Evolutionary conservation across 37 sponge, comb jelly and placozoan species (phyloP), one percentile per base, ranked within the genome.

Genomic region (Haliclona indistincta): DNA sequence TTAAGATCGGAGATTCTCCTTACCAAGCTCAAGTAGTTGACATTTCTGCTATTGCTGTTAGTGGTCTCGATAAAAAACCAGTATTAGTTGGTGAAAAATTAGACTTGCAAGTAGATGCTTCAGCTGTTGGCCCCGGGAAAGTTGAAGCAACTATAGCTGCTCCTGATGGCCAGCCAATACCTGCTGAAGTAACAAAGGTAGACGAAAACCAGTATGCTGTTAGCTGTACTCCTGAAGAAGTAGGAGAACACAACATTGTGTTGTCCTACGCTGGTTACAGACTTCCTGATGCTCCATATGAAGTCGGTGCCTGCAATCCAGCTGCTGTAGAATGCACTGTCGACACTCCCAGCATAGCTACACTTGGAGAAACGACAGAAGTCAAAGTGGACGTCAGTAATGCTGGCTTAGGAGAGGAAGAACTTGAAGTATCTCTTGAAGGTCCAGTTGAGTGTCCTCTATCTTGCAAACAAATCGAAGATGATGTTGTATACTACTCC

Each of bases 21-120:
- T n/a, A n/a, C n/a, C n/a, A n/a, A n/a, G n/a, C n/a, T n/a, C n/a
- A n/a, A n/a, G n/a, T n/a, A n/a, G n/a, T n/a, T n/a, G n/a, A n/a
- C n/a, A n/a, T n/a, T n/a, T n/a, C n/a, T n/a, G n/a, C n/a, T n/a
- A n/a, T n/a, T n/a, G n/a, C n/a, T n/a, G n/a, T n/a, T n/a, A n/a
- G n/a, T n/a, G n/a, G n/a, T n/a, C n/a, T n/a, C n/a, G n/a, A n/a
- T n/a, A n/a, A n/a, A n/a, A n/a, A n/a, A n/a, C n/a, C n/a, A n/a
- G n/a, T 89, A 6, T 19, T 81, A 4, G 87, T 75, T 26, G 54
- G 60, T 1, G 74, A 83, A 37, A 84, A 84, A 38, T 89, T 94
- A 19, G 63, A 79, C 47, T 98, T 98, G 70, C 73, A 56, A 11
- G 99, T 98, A 1, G 80, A 87, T 60, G 89, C 94, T 25, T 80